Percentiles rank a stretch among this genome's conserved stretches.
Evolutionary conservation across 2,113 vertebrate genomes (phyloP).

Genomic region (Falcunculus frontatus): DNA sequence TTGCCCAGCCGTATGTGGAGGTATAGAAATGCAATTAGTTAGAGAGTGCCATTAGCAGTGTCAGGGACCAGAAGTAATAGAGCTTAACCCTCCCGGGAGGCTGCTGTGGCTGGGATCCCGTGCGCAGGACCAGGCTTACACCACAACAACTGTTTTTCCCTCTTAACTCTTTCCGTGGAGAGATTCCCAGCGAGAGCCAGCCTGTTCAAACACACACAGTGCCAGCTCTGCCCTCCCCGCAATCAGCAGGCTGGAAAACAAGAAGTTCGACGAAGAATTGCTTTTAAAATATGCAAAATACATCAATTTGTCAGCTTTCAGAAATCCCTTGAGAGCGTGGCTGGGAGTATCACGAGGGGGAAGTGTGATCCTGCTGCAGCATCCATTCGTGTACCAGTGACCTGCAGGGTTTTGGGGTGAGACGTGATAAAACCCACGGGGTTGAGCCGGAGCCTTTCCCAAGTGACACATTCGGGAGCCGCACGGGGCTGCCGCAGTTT

Average conservation of each 20-base stretch:
- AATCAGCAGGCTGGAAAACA: not conserved
- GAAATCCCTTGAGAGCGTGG: not conserved
- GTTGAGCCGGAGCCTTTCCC: rapidly evolving
- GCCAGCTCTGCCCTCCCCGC: not conserved
- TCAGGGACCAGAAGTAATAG: constrained; percentile 41
- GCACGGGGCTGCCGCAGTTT: not conserved
- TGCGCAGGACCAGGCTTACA: rapidly evolving
- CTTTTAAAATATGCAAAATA: not conserved
- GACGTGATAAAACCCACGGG: rapidly evolving
- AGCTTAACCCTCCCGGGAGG: constrained; percentile 32
- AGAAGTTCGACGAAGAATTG: not conserved
- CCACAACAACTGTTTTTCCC: not conserved
- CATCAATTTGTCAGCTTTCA: not conserved
- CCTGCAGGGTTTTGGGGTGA: not conserved
- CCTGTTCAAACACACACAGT: not conserved
- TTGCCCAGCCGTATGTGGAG: not conserved
- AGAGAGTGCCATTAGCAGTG: constrained; percentile 33
- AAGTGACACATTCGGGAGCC: rapidly evolving
- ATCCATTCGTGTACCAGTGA: rapidly evolving
- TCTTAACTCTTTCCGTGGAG: not conserved
- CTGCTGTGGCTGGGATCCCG: not conserved
- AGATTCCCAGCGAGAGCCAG: not conserved
- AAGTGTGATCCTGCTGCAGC: not conserved
- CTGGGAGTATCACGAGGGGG: not conserved
- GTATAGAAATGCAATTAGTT: constrained; percentile 46